These are phyloP conservation scores for Apis cerana DNA, from an alignment of 1,140 invertebrate species.

Conservation along the genomic window DNA sequence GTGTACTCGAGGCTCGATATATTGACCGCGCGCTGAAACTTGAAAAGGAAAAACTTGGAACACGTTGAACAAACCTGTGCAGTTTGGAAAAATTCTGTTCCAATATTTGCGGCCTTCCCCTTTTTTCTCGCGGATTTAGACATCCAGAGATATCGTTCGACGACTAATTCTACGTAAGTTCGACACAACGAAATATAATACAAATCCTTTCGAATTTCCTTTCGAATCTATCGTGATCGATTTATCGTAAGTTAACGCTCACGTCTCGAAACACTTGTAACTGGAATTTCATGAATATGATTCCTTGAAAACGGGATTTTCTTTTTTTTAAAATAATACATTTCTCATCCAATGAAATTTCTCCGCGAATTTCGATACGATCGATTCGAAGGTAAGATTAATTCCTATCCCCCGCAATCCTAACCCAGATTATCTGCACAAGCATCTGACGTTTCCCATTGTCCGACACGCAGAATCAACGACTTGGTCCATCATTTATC, in stretches of 20 bases:
- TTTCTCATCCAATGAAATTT: too few relatives aligned
- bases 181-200: too few relatives aligned
- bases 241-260: too few relatives aligned
- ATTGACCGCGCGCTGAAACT: not conserved
- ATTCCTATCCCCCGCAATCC: conserved; percentile 47
- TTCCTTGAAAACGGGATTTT: too few relatives aligned
- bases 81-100: not conserved
- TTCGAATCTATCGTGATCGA: conserved; percentile 33
- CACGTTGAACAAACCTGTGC: not conserved
- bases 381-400: conserved; percentile 45
- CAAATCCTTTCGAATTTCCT: conserved; percentile 8
- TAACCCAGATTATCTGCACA: conserved; percentile 17
- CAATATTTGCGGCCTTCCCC: not conserved
- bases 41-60: not conserved
- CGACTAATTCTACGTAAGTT: too few relatives aligned
- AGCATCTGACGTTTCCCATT: not conserved
- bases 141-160: too few relatives aligned
- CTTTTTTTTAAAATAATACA: too few relatives aligned
- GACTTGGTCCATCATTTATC: conserved; percentile 6
- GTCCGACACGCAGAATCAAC: not conserved
- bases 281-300: too few relatives aligned
- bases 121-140: not conserved
- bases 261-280: too few relatives aligned
- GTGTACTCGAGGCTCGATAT: not conserved
- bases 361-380: not conserved